Base-by-base conservation (phyloP, 2,888 invertebrate genomes). In the Phoenoteleia sp. region DNA sequence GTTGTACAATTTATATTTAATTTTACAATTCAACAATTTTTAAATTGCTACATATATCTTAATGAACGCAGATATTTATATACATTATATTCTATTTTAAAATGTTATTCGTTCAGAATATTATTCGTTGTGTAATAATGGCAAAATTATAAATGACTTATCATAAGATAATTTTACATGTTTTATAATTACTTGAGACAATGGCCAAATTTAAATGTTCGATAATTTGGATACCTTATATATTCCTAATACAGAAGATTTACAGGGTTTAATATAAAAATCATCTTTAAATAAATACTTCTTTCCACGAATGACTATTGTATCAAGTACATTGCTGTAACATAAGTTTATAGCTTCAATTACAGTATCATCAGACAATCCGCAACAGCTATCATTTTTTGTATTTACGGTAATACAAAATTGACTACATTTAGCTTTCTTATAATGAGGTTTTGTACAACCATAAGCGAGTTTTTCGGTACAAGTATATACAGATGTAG, bases 321-420 rank as follows among this genome's bases (percentile, higher is more conserved):
- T 19, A 15, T 67, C 49, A 0, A 49, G 33, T n/a, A n/a, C 15
- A 11, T 2, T 15, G 36, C 19, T 15, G 39, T 69, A 42, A 39
- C 36, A 29, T 9, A 69, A 23, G 54, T 69, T 54, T 3, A 9
- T 36, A 19, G 54, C 54, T 5, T 27, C 29, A 21, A 69, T 15
- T 29, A 69, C 33, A 5, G 29, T 39, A 23, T 25, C 36, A 23
- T 29, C 36, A 2, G 4, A 1, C 13, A 54, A n/a, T 11, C 54
- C 52, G 15, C 52, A 69, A 23, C 69, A 69, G 17, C 39, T 54
- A 11, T 69, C 54, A 42, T 42, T 42, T 42, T 9, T 9, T 9
- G 42, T 42, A 42, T 42, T 42, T 15, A n/a, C 15, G 9, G 7
- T 5, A 4, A 56, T 56, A 23, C 13, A 4, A 27, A 23, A 56